Evolutionary conservation across 2,113 vertebrate genomes (phyloP).

Genomic region (Procavia capensis): DNA sequence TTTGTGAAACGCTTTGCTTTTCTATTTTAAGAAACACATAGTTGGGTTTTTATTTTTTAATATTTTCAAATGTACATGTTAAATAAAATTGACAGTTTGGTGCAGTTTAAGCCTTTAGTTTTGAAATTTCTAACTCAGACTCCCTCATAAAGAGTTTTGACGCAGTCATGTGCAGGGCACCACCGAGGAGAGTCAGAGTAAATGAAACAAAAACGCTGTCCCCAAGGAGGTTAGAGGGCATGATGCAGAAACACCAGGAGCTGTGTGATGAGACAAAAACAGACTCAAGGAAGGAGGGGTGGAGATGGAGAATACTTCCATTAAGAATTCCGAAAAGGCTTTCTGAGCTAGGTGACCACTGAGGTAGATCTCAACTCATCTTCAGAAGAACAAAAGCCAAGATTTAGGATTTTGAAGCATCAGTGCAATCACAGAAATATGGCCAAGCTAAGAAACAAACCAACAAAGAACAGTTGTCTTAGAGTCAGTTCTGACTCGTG

Average conservation of each 20-base stretch:
- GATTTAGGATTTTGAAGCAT: neutral
- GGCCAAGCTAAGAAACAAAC: too few relatives aligned
- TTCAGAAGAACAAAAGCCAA: neutral
- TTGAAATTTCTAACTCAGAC: neutral
- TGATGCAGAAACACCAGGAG: neutral
- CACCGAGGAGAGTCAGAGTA: neutral
- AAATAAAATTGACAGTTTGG: neutral
- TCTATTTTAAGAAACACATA: constrained; percentile 9
- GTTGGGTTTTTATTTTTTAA: constrained; percentile 20
- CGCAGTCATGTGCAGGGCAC: neutral
- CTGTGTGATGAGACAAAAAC: neutral
- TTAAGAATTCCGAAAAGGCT: neutral
- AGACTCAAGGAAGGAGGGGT: neutral
- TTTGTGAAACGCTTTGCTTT: neutral
- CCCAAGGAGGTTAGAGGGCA: neutral
- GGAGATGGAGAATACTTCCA: neutral
- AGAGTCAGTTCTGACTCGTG: too few relatives aligned
- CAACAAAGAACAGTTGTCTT: too few relatives aligned
- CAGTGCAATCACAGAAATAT: neutral
- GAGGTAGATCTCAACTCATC: too few relatives aligned
- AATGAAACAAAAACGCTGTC: neutral
- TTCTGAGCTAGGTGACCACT: neutral
- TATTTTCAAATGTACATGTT: neutral
- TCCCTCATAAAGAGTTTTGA: constrained; percentile 9
- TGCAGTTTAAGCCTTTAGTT: neutral